phyloP scores from a whole-genome alignment of 2,113 vertebrate species.

The Rhipidura dahli region DNA sequence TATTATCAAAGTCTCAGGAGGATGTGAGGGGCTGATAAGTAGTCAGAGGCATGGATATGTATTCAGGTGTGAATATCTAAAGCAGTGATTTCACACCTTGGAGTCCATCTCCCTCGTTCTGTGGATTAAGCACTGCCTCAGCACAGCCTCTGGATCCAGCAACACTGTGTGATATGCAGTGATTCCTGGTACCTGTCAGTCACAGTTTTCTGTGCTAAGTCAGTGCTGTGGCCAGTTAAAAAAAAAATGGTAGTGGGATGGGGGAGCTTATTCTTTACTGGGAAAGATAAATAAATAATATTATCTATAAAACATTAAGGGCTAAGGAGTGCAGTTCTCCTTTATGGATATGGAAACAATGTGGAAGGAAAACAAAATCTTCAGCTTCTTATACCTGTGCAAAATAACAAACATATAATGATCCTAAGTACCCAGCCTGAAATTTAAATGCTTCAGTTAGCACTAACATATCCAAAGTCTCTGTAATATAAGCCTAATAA shows the following conservation, averaged over 20 bases:
- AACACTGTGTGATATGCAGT: background rate
- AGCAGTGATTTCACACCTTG: background rate
- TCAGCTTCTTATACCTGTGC: background rate
- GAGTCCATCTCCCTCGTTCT: background rate
- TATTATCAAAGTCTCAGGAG: background rate
- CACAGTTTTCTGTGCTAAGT: background rate
- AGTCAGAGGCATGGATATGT: background rate
- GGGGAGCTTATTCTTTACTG: background rate
- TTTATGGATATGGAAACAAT: background rate
- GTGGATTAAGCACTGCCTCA: background rate
- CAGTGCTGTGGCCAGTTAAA: background rate
- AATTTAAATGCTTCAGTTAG: background rate
- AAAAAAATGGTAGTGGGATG: background rate
- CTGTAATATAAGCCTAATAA: background rate
- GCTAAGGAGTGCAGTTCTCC: background rate
- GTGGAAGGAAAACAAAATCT: background rate
- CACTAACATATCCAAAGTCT: background rate
- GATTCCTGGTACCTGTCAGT: background rate
- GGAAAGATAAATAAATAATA: background rate
- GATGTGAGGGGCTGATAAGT: background rate
- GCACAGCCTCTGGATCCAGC: fast-evolving
- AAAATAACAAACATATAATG: background rate
- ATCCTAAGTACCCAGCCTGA: background rate
- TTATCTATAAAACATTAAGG: background rate
- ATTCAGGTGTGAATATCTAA: background rate